Percentiles rank a stretch among this genome's conserved stretches.
Evolutionary conservation across 1,140 invertebrate species (phyloP).

Genomic region (Popillia japonica): DNA sequence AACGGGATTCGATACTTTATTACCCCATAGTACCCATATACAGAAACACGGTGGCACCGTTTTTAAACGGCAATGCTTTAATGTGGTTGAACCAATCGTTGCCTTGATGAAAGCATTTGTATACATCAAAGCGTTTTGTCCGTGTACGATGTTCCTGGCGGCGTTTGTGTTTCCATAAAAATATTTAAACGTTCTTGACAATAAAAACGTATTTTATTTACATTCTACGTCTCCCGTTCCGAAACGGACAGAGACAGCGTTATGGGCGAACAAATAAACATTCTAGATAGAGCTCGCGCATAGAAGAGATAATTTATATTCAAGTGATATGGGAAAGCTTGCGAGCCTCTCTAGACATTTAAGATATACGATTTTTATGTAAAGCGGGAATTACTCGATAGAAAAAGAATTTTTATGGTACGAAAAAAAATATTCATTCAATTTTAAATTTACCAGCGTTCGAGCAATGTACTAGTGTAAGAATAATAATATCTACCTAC

Average conservation of each 20-base stretch:
- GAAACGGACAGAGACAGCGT: slow-evolving; percentile 4
- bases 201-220: slow-evolving; percentile 16
- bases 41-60: background rate
- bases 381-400: background rate
- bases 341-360: background rate
- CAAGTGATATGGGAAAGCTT: background rate
- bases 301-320: slow-evolving; percentile 8
- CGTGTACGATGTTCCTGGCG: slow-evolving; percentile 7
- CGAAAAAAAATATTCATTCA: too few species aligned
- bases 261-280: slow-evolving; percentile 10
- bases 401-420: background rate
- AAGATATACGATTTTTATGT: background rate
- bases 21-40: background rate
- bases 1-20: background rate
- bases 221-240: slow-evolving; percentile 8
- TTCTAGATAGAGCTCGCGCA: slow-evolving; percentile 9
- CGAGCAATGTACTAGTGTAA: too few species aligned
- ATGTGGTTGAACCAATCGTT: slow-evolving; percentile 7
- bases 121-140: slow-evolving; percentile 14
- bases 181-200: slow-evolving; percentile 19
- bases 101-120: slow-evolving; percentile 18
- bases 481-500: too few species aligned
- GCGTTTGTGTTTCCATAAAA: slow-evolving; percentile 14
- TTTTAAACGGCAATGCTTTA: background rate
- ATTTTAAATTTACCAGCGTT: too few species aligned